These are phyloP conservation scores for Acanthornis magna DNA, from an alignment of 2,797 vertebrate species.

Conservation along the genomic window DNA sequence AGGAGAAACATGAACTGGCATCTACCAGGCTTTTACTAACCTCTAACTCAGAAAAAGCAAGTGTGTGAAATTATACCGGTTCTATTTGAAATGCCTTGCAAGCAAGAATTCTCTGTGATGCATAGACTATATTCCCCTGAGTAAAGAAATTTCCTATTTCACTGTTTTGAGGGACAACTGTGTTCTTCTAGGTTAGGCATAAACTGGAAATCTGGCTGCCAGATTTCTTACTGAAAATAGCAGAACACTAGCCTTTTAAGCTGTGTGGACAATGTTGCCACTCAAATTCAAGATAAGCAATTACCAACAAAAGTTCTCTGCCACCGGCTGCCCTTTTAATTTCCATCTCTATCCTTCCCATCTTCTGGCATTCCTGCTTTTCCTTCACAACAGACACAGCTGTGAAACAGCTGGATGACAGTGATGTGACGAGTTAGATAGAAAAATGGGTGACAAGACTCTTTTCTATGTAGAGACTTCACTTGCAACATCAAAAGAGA, in stretches of 20 bases:
- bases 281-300: background rate
- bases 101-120: background rate
- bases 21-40: background rate
- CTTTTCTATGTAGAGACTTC: background rate
- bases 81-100: background rate
- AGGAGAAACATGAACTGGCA: background rate
- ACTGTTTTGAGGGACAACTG: background rate
- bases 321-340: background rate
- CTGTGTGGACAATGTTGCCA: background rate
- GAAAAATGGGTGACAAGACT: background rate
- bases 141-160: background rate
- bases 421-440: background rate
- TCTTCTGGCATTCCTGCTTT: background rate
- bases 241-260: background rate
- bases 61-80: accelerated
- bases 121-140: background rate
- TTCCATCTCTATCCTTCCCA: background rate
- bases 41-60: background rate
- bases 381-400: background rate
- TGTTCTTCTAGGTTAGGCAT: background rate
- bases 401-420: background rate
- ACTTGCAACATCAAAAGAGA: background rate
- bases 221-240: background rate
- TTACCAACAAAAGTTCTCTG: background rate
- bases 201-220: background rate